These are phyloP conservation scores for Hippopotamus amphibius DNA, from an alignment of 2,113 vertebrate genomes.

Conservation along the genomic window DNA sequence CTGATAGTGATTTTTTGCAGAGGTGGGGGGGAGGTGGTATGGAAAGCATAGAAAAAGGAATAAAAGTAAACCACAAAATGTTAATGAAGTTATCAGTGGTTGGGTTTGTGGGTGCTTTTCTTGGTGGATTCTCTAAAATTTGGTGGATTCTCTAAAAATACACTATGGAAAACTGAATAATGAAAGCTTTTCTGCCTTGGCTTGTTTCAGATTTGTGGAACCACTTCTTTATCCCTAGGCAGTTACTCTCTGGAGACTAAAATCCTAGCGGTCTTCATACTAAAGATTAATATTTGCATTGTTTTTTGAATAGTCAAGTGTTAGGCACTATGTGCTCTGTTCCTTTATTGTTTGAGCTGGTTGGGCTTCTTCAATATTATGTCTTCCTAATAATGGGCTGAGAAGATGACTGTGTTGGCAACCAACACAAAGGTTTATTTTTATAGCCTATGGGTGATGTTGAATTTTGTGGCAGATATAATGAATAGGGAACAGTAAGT, in stretches of 20 bases:
- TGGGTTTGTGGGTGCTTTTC: conserved; percentile 9
- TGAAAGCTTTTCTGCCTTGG: conserved; percentile 42
- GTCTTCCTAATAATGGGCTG: conserved; percentile 38
- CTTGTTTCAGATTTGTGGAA: conserved; percentile 33
- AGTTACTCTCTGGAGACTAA: conserved; percentile 10
- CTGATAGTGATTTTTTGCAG: neutral
- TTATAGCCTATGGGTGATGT: conserved; percentile 46
- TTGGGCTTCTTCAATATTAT: conserved; percentile 44
- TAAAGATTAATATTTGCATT: conserved; percentile 23
- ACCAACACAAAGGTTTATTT: conserved; percentile 50
- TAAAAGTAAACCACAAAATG: neutral
- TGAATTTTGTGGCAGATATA: conserved; percentile 59
- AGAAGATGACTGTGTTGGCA: conserved; percentile 53
- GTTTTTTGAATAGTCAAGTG: conserved; percentile 30
- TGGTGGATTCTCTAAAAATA: conserved; percentile 46
- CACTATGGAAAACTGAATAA: neutral
- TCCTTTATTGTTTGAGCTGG: conserved; percentile 32
- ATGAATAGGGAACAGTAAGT: conserved; percentile 42
- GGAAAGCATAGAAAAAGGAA: conserved; percentile 30
- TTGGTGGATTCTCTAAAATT: conserved; percentile 50
- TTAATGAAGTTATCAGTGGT: conserved; percentile 22
- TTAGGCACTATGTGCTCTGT: conserved; percentile 16
- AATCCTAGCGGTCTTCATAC: conserved; percentile 16
- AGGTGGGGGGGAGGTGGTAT: neutral
- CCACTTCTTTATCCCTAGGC: conserved; percentile 33